A percentile compares a stretch with the other conserved stretches of the same genome.
Evolutionary conservation across 2,113 vertebrate species (phyloP).

Genomic region (Thunnus thynnus): DNA sequence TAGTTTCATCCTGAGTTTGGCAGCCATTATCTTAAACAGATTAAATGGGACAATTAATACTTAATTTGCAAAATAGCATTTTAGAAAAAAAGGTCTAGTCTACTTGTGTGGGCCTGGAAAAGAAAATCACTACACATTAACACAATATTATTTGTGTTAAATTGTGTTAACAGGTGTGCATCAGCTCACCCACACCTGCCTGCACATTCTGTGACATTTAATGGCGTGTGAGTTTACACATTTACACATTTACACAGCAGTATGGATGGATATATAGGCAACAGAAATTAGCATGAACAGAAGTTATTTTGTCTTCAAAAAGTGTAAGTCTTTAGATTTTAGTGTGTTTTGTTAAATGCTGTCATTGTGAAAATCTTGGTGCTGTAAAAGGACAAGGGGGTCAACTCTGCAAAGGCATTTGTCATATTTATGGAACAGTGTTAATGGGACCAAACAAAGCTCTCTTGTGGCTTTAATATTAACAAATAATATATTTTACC

Average conservation of each 20-base stretch:
- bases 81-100: too few relatives aligned
- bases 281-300: too few relatives aligned
- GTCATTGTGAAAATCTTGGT: background rate
- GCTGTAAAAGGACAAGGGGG: too few relatives aligned
- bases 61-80: too few relatives aligned
- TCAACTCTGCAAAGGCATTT: background rate
- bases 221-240: too few relatives aligned
- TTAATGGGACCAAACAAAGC: background rate
- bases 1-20: background rate
- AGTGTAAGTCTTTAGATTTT: background rate
- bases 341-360: background rate
- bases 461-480: slow-evolving; percentile 4
- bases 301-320: background rate
- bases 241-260: too few relatives aligned
- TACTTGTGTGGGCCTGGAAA: too few relatives aligned
- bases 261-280: too few relatives aligned
- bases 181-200: background rate
- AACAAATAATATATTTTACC: background rate
- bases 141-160: background rate
- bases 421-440: background rate
- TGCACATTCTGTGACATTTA: slow-evolving; percentile 1
- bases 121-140: too few relatives aligned
- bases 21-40: background rate
- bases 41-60: too few relatives aligned
- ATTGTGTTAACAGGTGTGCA: too few relatives aligned